Evolutionary conservation across 2,797 vertebrate genomes (phyloP).

Genomic region (Hipposideros larvatus): DNA sequence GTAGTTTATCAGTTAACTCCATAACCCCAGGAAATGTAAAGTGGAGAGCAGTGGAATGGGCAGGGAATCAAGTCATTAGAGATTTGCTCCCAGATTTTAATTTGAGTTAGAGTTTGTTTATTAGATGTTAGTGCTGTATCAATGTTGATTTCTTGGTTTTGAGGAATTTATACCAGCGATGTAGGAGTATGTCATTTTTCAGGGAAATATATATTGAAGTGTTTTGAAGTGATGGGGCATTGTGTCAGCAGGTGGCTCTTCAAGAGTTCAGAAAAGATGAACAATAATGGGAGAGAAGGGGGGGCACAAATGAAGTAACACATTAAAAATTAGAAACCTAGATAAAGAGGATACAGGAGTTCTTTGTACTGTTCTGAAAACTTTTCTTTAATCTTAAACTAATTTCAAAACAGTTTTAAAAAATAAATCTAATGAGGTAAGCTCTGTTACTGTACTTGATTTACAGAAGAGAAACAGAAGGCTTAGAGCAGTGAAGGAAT

Average conservation of each 20-base stretch:
- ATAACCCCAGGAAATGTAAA: neutral
- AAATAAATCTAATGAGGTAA: neutral
- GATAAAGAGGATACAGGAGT: neutral
- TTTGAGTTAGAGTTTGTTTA: neutral
- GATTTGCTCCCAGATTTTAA: neutral
- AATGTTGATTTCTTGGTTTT: neutral
- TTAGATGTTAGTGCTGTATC: neutral
- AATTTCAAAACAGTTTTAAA: neutral
- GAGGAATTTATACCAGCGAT: neutral
- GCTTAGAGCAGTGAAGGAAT: neutral
- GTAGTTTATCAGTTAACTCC: neutral
- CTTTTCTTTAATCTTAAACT: neutral
- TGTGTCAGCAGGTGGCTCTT: neutral
- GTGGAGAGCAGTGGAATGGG: neutral
- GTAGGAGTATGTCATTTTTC: slow-evolving; percentile 3
- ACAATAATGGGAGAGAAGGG: neutral
- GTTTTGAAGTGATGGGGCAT: neutral
- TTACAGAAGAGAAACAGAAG: slow-evolving; percentile 13
- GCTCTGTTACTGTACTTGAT: neutral
- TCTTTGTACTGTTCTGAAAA: neutral
- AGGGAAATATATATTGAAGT: neutral
- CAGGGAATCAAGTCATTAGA: neutral
- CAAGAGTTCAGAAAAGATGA: slow-evolving; percentile 32
- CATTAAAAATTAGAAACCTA: neutral
- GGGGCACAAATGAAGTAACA: neutral